Base-by-base conservation (phyloP, 2,797 vertebrate genomes). In the Hybognathus amarus region DNA sequence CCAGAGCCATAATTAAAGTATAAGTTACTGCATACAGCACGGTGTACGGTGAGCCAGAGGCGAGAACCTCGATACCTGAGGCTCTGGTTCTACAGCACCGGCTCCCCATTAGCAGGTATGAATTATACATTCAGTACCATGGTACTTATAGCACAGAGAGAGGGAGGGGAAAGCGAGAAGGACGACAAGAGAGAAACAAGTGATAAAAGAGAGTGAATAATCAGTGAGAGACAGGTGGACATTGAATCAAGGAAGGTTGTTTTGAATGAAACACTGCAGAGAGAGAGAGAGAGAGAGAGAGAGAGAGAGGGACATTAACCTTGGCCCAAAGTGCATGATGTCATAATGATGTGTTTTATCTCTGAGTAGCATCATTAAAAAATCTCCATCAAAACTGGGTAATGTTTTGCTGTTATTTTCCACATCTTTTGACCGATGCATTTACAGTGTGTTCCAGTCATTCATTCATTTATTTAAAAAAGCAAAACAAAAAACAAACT, bases 81-180 rank as follows among this genome's bases (percentile, higher is more conserved):
- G 54, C 85, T 86, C 86, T 81, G 83, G 24, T 85, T 80, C 87
- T 82, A 83, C 85, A 85, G 85, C 86, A 85, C 75, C 77, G 68
- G 77, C 24, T 77, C 83, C 84, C 90, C 90, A 91, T 91, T 91
- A 91, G 87, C 88, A 90, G 79, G 54, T 87, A 91, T 91, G 85
- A 91, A 91, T 91, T 90, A 91, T 91, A 90, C 89, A 91, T 91
- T 89, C 86, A 89, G 77, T 69, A 78, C 77, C 78, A 73, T 40
- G 77, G 86, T 78, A 79, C 84, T 78, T 82, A 82, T 24, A 68
- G 67, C 74, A 82, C 33, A 71, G 50, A 70, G 68, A 77, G 52
- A 75, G 56, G 68, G 71, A 30, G 50, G 24, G 24, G 17, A 79
- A 59, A 71, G 40, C 13, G 59, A 45, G 76, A 80, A 63, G 54